A percentile compares a stretch with the other conserved stretches of the same genome.
Evolutionary conservation across 2,797 vertebrate genomes (phyloP).

Genomic region (Oryzias sinensis): DNA sequence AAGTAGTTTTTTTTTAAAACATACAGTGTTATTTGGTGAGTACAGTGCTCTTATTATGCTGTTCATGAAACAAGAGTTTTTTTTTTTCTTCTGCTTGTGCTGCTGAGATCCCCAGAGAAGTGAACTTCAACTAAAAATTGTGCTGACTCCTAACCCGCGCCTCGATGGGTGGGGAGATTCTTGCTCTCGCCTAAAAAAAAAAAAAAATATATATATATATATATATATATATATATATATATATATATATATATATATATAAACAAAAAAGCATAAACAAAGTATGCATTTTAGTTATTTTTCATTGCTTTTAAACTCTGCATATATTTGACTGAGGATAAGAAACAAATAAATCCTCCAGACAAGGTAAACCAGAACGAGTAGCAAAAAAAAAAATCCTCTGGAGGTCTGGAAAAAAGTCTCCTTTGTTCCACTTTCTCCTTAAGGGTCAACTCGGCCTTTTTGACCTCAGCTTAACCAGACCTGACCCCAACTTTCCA

Average conservation of each 20-base stretch:
- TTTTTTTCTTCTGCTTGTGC: conserved; percentile 52
- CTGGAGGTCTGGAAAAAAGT: conserved; percentile 32
- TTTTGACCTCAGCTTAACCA: conserved; percentile 46
- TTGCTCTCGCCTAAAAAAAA: conserved; percentile 17
- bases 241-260: conserved; percentile 10
- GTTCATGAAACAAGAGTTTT: conserved; percentile 57
- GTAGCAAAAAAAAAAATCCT: conserved; percentile 15
- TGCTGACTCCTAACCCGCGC: conserved; percentile 40
- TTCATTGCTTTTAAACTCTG: conserved; percentile 24
- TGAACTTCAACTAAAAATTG: conserved; percentile 41
- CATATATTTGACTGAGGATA: conserved; percentile 11
- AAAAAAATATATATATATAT: conserved; percentile 13
- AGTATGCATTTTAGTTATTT: conserved; percentile 8
- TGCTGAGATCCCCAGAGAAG: conserved; percentile 39
- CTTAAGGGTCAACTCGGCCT: conserved; percentile 18
- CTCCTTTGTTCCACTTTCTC: conserved; percentile 61
- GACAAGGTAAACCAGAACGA: conserved; percentile 10
- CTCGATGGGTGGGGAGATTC: conserved; percentile 45
- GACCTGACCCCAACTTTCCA: conserved; percentile 10
- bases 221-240: conserved; percentile 21
- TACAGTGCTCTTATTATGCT: conserved; percentile 45
- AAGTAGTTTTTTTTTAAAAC: conserved; percentile 15
- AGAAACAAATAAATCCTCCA: conserved; percentile 20
- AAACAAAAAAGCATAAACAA: conserved; percentile 23
- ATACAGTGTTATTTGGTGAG: conserved; percentile 25